These are phyloP conservation scores for Craniophora ligustri DNA, from an alignment of 2,888 invertebrate genomes.

Conservation along the genomic window DNA sequence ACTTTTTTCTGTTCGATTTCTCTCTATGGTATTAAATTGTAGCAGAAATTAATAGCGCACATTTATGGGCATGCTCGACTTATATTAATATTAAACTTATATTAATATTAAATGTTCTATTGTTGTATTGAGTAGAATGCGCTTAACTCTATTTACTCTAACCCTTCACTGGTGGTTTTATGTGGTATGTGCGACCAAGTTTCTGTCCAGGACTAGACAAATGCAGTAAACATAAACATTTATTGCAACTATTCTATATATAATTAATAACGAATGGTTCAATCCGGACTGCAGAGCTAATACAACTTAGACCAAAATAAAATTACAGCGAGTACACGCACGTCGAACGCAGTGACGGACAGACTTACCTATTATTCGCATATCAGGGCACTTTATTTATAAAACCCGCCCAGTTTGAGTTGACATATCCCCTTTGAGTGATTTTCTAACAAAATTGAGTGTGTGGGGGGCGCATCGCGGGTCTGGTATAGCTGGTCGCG, in stretches of 20 bases:
- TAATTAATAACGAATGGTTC: constrained; percentile 44
- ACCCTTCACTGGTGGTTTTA: constrained; percentile 26
- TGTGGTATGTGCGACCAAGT: constrained; percentile 10
- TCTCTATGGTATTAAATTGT: constrained; percentile 84
- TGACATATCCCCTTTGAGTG: constrained; percentile 71
- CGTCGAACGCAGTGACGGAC: constrained; percentile 69
- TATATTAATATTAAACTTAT: constrained; percentile 55
- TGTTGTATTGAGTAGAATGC: constrained; percentile 51
- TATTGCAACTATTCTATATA: constrained; percentile 25
- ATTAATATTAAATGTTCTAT: constrained; percentile 55
- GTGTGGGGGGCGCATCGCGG: constrained; percentile 66
- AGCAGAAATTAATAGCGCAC: constrained; percentile 74
- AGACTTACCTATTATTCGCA: constrained; percentile 85
- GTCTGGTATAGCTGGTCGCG: constrained; percentile 67
- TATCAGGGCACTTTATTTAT: constrained; percentile 86
- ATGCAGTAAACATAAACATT: constrained; percentile 32
- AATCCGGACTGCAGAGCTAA: constrained; percentile 47
- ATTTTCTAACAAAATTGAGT: constrained; percentile 44
- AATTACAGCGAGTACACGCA: constrained; percentile 62
- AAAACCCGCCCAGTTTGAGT: constrained; percentile 74
- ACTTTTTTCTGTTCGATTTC: constrained; percentile 81
- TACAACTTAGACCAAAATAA: constrained; percentile 69
- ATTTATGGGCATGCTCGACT: constrained; percentile 58
- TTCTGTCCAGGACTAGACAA: constrained; percentile 5
- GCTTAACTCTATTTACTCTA: constrained; percentile 36